Conservation (phyloP, 2,113 vertebrate species). For the Atractosteus spatula region DNA sequence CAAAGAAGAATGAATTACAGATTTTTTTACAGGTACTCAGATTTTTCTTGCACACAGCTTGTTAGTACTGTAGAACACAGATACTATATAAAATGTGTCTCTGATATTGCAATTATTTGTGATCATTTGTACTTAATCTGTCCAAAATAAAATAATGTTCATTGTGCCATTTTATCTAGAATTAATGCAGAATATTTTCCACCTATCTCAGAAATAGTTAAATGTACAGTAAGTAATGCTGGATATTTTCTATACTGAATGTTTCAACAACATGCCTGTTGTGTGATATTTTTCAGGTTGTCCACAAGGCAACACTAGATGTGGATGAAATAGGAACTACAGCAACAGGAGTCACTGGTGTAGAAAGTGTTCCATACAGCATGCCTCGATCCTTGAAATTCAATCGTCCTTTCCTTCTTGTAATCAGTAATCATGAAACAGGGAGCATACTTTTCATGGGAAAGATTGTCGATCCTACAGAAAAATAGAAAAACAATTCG, state of each 20-base stretch:
- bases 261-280: neutral
- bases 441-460: conserved; percentile 14
- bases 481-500: neutral
- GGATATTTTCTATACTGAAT: neutral
- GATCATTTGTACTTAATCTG: too few relatives aligned
- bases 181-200: too few relatives aligned
- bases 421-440: conserved; percentile 15
- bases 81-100: too few relatives aligned
- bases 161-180: too few relatives aligned
- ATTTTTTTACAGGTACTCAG: too few relatives aligned
- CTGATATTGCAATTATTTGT: too few relatives aligned
- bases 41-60: too few relatives aligned
- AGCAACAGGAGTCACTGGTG: conserved; percentile 8
- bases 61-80: too few relatives aligned
- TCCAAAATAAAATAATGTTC: too few relatives aligned
- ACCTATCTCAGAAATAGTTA: too few relatives aligned
- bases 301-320: conserved; percentile 15
- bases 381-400: conserved; percentile 3
- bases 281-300: conserved; percentile 2
- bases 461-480: conserved; percentile 12
- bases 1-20: too few relatives aligned
- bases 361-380: conserved; percentile 11
- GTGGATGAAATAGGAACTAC: conserved; percentile 14
- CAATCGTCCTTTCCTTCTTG: conserved; percentile 15
- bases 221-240: too few relatives aligned